A percentile compares a stretch with the other conserved stretches of the same genome.
phyloP scores from a whole-genome alignment of 2,113 vertebrate species.

The Climacteris rufus region DNA sequence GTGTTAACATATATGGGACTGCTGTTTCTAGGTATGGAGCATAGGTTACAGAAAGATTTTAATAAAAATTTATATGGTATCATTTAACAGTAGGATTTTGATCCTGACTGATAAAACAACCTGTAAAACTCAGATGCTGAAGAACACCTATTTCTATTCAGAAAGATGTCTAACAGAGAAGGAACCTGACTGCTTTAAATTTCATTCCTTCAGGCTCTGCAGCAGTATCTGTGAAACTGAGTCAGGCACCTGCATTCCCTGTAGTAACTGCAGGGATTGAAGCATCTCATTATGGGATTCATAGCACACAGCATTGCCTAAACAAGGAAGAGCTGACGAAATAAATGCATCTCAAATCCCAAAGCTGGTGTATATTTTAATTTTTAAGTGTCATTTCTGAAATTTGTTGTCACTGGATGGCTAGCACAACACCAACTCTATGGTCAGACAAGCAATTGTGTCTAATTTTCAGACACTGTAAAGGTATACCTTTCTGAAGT shows the following conservation, averaged over 20 bases:
- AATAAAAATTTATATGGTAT: neutral
- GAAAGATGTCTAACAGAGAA: neutral
- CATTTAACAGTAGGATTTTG: neutral
- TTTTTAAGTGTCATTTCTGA: neutral
- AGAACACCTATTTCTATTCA: neutral
- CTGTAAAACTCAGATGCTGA: neutral
- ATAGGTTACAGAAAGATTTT: neutral
- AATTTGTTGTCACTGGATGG: neutral
- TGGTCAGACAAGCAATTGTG: neutral
- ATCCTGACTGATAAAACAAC: neutral
- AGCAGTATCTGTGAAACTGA: neutral
- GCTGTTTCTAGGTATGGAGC: neutral
- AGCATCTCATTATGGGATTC: neutral
- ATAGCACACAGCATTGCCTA: neutral
- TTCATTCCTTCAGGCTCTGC: neutral
- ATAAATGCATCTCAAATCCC: neutral
- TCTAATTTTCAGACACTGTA: neutral
- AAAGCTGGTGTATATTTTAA: neutral
- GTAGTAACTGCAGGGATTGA: neutral
- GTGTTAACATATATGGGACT: neutral
- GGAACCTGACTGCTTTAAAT: neutral
- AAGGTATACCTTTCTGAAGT: neutral
- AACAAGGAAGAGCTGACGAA: neutral
- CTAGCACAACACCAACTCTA: neutral
- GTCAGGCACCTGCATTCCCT: neutral